phyloP scores from a whole-genome alignment of 2,888 invertebrate genomes.

The Cheilosia urbana region DNA sequence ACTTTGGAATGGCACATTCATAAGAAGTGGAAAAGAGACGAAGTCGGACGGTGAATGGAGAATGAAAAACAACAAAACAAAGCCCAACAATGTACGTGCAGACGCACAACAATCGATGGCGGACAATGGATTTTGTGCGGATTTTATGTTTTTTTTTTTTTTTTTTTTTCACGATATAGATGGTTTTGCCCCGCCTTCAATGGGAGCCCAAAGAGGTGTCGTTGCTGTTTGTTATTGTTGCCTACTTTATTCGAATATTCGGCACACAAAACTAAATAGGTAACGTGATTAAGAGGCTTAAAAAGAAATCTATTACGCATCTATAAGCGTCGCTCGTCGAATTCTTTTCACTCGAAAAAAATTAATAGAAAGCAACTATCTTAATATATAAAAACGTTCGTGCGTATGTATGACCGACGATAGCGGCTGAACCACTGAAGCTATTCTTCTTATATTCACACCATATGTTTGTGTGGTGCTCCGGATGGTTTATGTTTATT shows the following conservation, averaged over 20 bases:
- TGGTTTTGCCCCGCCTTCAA: constrained; percentile 24
- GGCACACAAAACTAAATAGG: constrained; percentile 33
- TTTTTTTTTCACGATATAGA: constrained; percentile 46
- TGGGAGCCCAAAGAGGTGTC: constrained; percentile 20
- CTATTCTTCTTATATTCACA: too few relatives aligned
- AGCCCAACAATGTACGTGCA: neutral
- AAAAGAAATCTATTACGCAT: constrained; percentile 50
- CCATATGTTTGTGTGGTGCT: too few relatives aligned
- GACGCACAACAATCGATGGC: constrained; percentile 30
- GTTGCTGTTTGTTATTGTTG: constrained; percentile 16
- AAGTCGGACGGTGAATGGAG: constrained; percentile 13
- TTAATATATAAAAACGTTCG: too few relatives aligned
- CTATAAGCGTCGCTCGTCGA: neutral
- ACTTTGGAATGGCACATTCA: constrained; percentile 33
- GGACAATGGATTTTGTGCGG: constrained; percentile 56
- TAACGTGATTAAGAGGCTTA: constrained; percentile 36
- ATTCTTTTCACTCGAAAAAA: too few relatives aligned
- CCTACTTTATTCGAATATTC: constrained; percentile 35
- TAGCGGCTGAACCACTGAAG: too few relatives aligned
- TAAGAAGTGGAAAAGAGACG: neutral
- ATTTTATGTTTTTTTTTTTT: constrained; percentile 57
- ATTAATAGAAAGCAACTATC: too few relatives aligned
- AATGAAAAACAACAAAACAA: too few relatives aligned
- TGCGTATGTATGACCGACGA: too few relatives aligned
- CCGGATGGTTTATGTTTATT: too few relatives aligned